phyloP scores from a whole-genome alignment of 2,797 vertebrate species.

The Gila robusta region DNA sequence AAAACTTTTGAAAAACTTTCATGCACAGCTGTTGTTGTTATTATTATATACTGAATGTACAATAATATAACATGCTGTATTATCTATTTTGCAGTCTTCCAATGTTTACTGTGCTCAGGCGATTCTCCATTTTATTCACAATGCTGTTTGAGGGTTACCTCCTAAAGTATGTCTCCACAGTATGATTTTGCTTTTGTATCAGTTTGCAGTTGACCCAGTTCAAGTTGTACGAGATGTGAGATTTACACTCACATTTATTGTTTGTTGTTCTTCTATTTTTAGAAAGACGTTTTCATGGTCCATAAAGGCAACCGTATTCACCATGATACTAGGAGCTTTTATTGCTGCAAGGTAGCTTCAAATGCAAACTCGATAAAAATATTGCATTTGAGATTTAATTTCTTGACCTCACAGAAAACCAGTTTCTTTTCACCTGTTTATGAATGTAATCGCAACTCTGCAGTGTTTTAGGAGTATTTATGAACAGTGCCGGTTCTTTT shows the following conservation, averaged over 20 bases:
- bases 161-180: conserved; percentile 85
- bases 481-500: neutral
- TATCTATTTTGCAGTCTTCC: conserved; percentile 83
- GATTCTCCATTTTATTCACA: conserved; percentile 97
- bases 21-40: neutral
- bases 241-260: conserved; percentile 43
- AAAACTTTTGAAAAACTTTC: neutral
- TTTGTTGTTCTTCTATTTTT: conserved; percentile 51
- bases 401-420: neutral
- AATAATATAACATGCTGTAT: neutral
- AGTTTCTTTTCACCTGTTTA: neutral
- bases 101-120: conserved; percentile 97
- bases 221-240: neutral
- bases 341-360: conserved; percentile 90
- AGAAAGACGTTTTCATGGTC: conserved; percentile 91
- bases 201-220: neutral
- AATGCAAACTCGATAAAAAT: neutral
- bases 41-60: neutral
- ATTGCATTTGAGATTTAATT: neutral
- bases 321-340: conserved; percentile 97
- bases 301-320: conserved; percentile 93
- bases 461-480: neutral
- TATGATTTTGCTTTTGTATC: neutral
- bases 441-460: neutral
- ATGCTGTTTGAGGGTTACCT: conserved; percentile 94